Conservation (phyloP, 2,888 invertebrate species). For the Frankliniella fusca region DNA sequence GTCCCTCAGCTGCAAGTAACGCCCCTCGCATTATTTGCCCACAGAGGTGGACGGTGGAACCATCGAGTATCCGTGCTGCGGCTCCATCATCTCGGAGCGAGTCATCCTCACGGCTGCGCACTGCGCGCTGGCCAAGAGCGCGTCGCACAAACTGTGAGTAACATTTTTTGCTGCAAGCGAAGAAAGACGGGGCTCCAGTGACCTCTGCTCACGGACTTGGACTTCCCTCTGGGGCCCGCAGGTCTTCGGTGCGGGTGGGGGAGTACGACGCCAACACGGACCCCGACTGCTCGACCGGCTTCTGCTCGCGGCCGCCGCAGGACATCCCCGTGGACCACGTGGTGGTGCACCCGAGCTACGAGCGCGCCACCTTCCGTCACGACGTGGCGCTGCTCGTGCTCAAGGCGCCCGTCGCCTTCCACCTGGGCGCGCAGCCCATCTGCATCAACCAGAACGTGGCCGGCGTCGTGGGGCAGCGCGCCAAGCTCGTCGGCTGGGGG, state of each 20-base stretch:
- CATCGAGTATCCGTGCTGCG: constrained; percentile 70
- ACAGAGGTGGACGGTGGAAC: constrained; percentile 64
- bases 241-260: constrained; percentile 68
- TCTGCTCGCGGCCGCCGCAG: constrained; percentile 68
- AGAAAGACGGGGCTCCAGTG: too few species aligned
- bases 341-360: constrained; percentile 71
- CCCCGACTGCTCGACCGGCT: constrained; percentile 69
- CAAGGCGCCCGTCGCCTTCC: constrained; percentile 62
- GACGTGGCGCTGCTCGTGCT: constrained; percentile 72
- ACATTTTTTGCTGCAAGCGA: too few species aligned
- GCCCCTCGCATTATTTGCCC: constrained; percentile 36
- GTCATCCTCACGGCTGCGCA: constrained; percentile 72
- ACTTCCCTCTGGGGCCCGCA: constrained; percentile 44
- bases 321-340: constrained; percentile 70
- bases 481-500: constrained; percentile 68
- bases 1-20: neutral
- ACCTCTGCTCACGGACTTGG: too few species aligned
- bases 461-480: constrained; percentile 50
- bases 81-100: constrained; percentile 62
- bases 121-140: constrained; percentile 71
- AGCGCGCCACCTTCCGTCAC: constrained; percentile 52
- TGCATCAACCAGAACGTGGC: constrained; percentile 20
- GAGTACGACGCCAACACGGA: constrained; percentile 69
- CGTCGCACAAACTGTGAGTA: constrained; percentile 70
- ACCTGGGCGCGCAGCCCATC: constrained; percentile 40